Conservation (phyloP, 2,888 invertebrate genomes). For the Endomychus coccineus region DNA sequence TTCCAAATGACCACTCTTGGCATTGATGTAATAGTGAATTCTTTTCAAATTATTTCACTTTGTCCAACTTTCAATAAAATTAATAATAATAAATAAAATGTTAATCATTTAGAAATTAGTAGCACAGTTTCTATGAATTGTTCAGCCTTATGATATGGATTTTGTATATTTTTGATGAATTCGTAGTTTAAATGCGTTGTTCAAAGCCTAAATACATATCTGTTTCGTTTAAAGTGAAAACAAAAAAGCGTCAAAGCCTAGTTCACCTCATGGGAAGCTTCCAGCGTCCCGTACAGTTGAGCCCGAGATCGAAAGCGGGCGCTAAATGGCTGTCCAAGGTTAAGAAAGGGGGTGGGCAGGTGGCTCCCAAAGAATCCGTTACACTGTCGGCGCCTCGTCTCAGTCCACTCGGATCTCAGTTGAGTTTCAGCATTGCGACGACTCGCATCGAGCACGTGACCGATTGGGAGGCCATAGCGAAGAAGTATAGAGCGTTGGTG, state of each 20-base stretch:
- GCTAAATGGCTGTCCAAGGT: constrained; percentile 85
- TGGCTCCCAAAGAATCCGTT: constrained; percentile 72
- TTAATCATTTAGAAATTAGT: too few relatives aligned
- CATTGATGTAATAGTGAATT: too few relatives aligned
- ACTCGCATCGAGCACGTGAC: constrained; percentile 82
- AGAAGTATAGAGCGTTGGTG: constrained; percentile 74
- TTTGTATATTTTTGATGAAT: too few relatives aligned
- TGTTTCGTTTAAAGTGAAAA: too few relatives aligned
- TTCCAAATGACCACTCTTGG: too few relatives aligned
- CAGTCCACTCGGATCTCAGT: constrained; percentile 68
- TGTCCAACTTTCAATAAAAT: too few relatives aligned
- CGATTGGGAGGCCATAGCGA: constrained; percentile 85
- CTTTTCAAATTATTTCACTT: too few relatives aligned
- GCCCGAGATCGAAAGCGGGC: constrained; percentile 79
- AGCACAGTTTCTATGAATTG: too few relatives aligned
- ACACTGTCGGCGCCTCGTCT: constrained; percentile 73
- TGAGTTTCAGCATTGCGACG: constrained; percentile 69
- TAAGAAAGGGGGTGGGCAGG: constrained; percentile 78
- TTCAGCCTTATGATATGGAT: too few relatives aligned
- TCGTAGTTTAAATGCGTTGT: too few relatives aligned
- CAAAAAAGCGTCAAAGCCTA: constrained; percentile 61
- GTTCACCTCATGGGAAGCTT: constrained; percentile 75
- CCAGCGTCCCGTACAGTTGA: constrained; percentile 57
- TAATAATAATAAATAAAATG: too few relatives aligned
- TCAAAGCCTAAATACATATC: too few relatives aligned